Percentiles rank a stretch among this genome's conserved stretches.
These are phyloP conservation scores for Otis tarda DNA, from an alignment of 2,113 vertebrate genomes.

Conservation along the genomic window DNA sequence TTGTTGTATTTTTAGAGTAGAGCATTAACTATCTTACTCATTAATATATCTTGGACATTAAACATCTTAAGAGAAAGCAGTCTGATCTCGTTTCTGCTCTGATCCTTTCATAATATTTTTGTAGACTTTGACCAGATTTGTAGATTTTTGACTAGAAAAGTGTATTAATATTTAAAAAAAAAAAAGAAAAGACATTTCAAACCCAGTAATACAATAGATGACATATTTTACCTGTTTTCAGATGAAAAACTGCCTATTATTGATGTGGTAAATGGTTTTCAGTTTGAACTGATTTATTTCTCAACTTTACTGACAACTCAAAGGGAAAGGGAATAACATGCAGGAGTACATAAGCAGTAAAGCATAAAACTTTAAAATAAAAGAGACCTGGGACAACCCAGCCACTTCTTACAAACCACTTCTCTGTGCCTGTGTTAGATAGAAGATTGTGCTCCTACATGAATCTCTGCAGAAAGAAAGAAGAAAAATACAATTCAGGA, in stretches of 20 bases:
- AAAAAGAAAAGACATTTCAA: not conserved
- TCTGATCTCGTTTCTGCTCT: not conserved
- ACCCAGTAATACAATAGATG: not conserved
- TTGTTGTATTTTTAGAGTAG: conserved; percentile 12
- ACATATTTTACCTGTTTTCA: not conserved
- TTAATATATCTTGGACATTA: not conserved
- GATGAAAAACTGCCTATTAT: not conserved
- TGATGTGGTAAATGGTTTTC: not conserved
- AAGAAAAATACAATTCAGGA: not conserved
- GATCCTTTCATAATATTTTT: not conserved
- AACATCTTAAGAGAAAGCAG: not conserved
- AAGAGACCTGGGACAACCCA: not conserved
- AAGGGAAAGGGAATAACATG: not conserved
- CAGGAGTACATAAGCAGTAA: not conserved
- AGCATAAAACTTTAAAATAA: not conserved
- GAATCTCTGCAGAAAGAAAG: not conserved
- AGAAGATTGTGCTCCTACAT: not conserved
- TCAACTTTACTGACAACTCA: not conserved
- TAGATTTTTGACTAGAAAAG: not conserved
- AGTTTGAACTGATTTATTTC: not conserved
- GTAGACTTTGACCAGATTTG: not conserved
- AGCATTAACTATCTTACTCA: not conserved
- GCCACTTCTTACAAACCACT: not conserved
- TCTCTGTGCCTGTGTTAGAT: not conserved
- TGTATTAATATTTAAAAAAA: not conserved